A percentile compares a stretch with the other conserved stretches of the same genome.
Evolutionary conservation across 2,113 vertebrate species (phyloP).

Genomic region (Urocolius indicus): DNA sequence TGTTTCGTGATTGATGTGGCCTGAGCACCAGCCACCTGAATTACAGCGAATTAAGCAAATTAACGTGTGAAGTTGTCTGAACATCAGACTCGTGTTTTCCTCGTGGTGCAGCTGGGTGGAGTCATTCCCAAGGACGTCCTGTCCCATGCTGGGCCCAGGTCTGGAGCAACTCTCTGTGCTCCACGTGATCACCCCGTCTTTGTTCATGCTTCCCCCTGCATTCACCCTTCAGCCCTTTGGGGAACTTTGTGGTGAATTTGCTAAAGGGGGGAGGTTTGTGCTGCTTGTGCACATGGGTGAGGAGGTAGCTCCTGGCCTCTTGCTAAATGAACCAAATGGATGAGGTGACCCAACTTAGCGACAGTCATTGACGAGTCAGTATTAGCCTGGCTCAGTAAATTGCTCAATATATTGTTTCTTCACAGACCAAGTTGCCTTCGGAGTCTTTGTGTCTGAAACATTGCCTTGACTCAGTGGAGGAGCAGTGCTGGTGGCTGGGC

Average conservation of each 20-base stretch:
- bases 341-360: background rate
- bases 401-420: background rate
- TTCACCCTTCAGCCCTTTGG: background rate
- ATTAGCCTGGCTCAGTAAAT: background rate
- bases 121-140: background rate
- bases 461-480: background rate
- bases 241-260: background rate
- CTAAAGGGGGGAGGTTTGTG: background rate
- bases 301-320: background rate
- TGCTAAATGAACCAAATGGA: background rate
- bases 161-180: background rate
- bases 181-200: accelerated
- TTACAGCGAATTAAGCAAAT: constrained; percentile 22
- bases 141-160: background rate
- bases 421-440: background rate
- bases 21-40: constrained; percentile 17
- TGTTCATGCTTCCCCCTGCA: accelerated
- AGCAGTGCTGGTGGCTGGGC: background rate
- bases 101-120: background rate
- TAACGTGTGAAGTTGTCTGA: background rate
- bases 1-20: background rate
- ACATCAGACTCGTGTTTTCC: background rate
- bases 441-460: background rate
- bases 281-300: background rate
- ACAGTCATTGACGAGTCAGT: background rate